Base-by-base conservation (phyloP, 2,113 vertebrate species). In the Pterophyllum scalare region DNA sequence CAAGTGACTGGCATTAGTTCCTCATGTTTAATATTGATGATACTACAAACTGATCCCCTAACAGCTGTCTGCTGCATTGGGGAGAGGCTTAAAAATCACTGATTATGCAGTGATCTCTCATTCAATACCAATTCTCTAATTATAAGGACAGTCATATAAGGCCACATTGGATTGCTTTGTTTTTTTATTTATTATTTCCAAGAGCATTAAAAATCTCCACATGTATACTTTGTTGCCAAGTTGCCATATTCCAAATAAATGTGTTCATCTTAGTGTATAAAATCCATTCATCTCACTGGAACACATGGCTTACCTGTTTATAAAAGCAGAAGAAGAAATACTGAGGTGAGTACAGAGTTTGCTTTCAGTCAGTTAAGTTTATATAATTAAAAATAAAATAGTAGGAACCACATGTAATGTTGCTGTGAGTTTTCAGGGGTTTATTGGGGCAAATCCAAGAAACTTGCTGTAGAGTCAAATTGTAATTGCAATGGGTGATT, bases 51-150 rank as follows among this genome's bases (percentile, higher is more conserved):
- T 87, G 70, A 87, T 83, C 95, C 93, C 94, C 94, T 95, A 96
- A 94, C 96, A 96, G 95, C 95, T 82, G 76, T 94, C 96, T 96
- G 96, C 96, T 96, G 95, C 95, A 95, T 94, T 92, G 33, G 75
- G 57, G 20, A 59, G 62, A 13, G 40, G 31, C 93, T 96, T 96
- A 95, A 96, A 95, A 95, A 77, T 52, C 67, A 40, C 56, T 64
- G 17, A 82, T 82, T 57, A 70, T 62, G 75, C 31, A 64, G 52
- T 43, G 28, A 79, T 75, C 40, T 43, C 58, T 81, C 74, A 79
- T 60, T 85, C 46, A 77, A 65, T 52, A 43, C 15, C 56, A 64
- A 43, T 24, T 77, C 12, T 84, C 70, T 11, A 19, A 61, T 54
- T 38, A 64, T 59, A 58, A 46, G 46, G 14, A 74, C 28, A 62